Evolutionary conservation across 2,113 vertebrate genomes (phyloP), one percentile per base, ranked within the genome.

Genomic region (Eonycteris spelaea): DNA sequence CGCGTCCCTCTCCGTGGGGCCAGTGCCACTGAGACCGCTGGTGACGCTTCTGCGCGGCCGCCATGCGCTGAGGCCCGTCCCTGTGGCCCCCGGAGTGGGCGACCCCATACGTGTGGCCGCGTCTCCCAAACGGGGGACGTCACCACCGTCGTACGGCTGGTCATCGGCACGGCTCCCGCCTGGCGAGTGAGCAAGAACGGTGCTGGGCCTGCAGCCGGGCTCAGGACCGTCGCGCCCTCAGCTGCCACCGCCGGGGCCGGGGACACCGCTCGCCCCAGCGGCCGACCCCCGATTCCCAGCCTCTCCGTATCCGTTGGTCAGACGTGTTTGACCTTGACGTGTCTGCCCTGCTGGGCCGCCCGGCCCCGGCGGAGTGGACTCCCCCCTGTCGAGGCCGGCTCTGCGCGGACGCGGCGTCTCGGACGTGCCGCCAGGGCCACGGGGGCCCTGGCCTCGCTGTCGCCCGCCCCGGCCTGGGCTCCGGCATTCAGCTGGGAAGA

Each of bases 241-340:
- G 45, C 45, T 45, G 45, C 45, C 45, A 45, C 45, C 11, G 45
- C 11, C 35, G 51, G n/a, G 48, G 30, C 15, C 10, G 45, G 51
- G 43, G n/a, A n/a, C n/a, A n/a, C n/a, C 51, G 15, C 53, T 82
- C 59, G 45, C 35, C 55, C 12, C 68, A 67, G 35, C 14, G 35
- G 67, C 22, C 6, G 22, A 30, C 11, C 7, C 8, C 1, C 2
- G 0, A 0, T 43, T n/a, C 22, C 35, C 48, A 57, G 3, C 53
- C 19, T 65, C 19, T 73, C 63, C 43, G 48, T n/a, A 28, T 38
- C 55, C 21, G 3, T 45, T 35, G 19, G 30, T 61, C 1, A 38
- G 68, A 19, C 24, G 3, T 33, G 14, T 26, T 53, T 63, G 63
- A 53, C 38, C 15, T 40, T 80, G 68, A 65, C 30, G 0, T 5